phyloP scores from a whole-genome alignment of 2,797 vertebrate genomes.

The Acanthurus leucopareius region DNA sequence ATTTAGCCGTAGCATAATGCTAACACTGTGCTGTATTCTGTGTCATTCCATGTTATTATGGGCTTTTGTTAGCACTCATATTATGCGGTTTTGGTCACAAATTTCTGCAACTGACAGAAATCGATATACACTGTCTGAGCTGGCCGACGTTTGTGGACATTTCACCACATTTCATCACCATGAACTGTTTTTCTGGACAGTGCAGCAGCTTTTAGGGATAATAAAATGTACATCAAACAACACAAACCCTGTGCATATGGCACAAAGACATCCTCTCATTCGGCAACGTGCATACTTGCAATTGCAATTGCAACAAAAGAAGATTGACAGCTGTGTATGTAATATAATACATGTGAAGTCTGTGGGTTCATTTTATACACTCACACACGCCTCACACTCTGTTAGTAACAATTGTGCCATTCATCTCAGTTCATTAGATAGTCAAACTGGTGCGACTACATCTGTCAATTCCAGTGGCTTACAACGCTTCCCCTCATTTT shows the following conservation, averaged over 20 bases:
- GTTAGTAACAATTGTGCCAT: constrained; percentile 30
- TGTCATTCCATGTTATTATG: neutral
- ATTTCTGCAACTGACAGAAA: neutral
- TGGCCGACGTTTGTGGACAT: neutral
- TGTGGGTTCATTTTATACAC: neutral
- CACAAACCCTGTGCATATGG: neutral
- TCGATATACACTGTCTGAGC: neutral
- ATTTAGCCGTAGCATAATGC: neutral
- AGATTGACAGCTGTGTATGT: constrained; percentile 15
- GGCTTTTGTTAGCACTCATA: neutral
- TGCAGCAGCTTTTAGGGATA: neutral
- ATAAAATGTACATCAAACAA: neutral
- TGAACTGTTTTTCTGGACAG: neutral
- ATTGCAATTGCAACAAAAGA: neutral
- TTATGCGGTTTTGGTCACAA: neutral
- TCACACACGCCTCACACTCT: constrained; percentile 1
- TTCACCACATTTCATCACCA: neutral
- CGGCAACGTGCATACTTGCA: neutral
- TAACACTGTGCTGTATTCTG: neutral
- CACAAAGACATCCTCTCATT: neutral
- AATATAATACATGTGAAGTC: neutral
- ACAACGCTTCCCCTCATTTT: constrained; percentile 6
- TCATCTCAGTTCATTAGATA: constrained; percentile 48
- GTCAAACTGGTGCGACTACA: constrained; percentile 66
- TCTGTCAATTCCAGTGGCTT: constrained; percentile 42